A percentile compares a stretch with the other conserved stretches of the same genome.
These are phyloP conservation scores for Fistularia commersonii DNA, from an alignment of 2,797 vertebrate species.

Conservation along the genomic window DNA sequence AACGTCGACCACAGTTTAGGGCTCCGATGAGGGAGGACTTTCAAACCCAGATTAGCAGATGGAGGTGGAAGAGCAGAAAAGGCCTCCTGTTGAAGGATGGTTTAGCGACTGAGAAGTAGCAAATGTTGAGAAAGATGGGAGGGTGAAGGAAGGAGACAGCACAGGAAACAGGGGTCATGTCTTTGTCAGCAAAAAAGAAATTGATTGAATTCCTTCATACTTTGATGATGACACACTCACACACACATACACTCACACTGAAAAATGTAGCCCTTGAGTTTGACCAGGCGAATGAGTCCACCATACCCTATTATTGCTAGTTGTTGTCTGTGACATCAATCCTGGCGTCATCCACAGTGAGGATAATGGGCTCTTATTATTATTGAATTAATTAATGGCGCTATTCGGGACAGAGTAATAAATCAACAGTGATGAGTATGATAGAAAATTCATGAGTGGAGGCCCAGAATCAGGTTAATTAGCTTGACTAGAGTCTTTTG, in stretches of 20 bases:
- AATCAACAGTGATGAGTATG: conserved; percentile 31
- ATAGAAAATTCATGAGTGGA: conserved; percentile 42
- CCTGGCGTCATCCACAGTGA: background rate
- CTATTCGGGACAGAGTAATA: conserved; percentile 19
- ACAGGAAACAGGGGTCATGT: conserved; percentile 20
- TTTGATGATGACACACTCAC: conserved; percentile 22
- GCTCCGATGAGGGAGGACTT: too few relatives aligned
- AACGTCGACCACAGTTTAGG: too few relatives aligned
- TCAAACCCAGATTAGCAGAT: too few relatives aligned
- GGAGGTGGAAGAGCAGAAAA: too few relatives aligned
- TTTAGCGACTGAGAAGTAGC: too few relatives aligned
- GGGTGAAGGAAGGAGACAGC: conserved; percentile 4
- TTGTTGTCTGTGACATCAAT: background rate
- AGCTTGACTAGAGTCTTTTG: conserved; percentile 19
- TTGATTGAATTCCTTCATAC: conserved; percentile 45
- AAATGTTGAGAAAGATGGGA: too few relatives aligned
- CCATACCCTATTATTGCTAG: too few relatives aligned
- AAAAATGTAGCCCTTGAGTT: background rate
- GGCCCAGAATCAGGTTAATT: conserved; percentile 24
- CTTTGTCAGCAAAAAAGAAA: conserved; percentile 55
- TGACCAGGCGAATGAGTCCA: too few relatives aligned
- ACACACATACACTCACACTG: conserved; percentile 5
- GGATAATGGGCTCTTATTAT: background rate
- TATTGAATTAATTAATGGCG: conserved; percentile 16
- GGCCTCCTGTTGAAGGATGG: background rate